Percentiles rank a stretch among this genome's conserved stretches.
These are phyloP conservation scores for Panthera leo DNA, from an alignment of 2,113 vertebrate species.

Conservation along the genomic window DNA sequence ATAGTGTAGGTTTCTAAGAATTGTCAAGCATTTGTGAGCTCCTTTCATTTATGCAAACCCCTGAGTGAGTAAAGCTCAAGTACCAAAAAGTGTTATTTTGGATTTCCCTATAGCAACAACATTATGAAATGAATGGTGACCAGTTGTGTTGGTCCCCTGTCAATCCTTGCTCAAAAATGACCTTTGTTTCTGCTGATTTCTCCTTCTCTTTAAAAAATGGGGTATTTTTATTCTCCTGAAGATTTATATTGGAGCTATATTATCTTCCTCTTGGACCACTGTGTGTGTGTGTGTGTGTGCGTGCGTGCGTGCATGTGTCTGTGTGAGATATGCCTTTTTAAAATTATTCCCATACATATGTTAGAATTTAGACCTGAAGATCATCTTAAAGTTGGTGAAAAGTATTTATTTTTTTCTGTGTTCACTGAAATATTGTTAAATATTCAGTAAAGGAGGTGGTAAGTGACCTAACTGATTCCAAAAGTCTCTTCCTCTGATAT, in stretches of 20 bases:
- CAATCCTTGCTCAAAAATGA: constrained; percentile 25
- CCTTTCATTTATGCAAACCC: background rate
- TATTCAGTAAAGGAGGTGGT: background rate
- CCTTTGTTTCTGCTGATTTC: background rate
- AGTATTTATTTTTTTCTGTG: background rate
- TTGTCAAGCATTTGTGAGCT: constrained; percentile 2
- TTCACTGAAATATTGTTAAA: background rate
- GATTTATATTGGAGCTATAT: constrained; percentile 1
- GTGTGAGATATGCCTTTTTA: background rate
- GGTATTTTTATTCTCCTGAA: background rate
- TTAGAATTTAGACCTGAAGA: constrained; percentile 41
- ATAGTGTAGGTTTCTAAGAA: background rate
- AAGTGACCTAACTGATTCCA: background rate
- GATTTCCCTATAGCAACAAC: background rate
- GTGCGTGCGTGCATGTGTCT: too few species aligned
- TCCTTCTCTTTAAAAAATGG: background rate
- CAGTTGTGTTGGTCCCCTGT: background rate
- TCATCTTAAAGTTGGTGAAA: constrained; percentile 31
- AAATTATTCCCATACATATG: background rate
- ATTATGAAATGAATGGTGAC: background rate
- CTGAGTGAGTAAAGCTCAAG: constrained; percentile 28
- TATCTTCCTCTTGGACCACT: background rate
- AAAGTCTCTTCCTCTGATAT: background rate
- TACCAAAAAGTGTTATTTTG: background rate
- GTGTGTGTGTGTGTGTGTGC: background rate